Evolutionary conservation across 2,797 vertebrate species (phyloP).

Genomic region (Myiotriccus ornatus): DNA sequence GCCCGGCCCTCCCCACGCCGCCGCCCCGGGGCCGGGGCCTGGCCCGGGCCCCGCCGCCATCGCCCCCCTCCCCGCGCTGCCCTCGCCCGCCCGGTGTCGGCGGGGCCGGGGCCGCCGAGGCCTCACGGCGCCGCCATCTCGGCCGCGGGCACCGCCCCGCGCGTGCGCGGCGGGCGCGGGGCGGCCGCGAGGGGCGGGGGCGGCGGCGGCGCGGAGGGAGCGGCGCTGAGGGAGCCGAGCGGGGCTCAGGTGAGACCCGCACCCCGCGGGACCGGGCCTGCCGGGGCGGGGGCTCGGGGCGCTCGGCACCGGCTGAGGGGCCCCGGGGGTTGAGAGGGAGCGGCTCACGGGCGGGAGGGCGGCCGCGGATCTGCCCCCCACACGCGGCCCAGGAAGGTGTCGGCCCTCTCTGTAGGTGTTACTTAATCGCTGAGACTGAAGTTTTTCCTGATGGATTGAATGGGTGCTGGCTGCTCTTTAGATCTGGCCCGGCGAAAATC

Average conservation of each 20-base stretch:
- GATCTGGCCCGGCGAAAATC: not conserved
- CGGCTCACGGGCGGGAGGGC: too few species aligned
- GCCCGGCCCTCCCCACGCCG: slow-evolving; percentile 57
- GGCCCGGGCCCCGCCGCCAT: not conserved
- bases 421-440: rapidly evolving
- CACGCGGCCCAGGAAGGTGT: too few species aligned
- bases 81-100: not conserved
- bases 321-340: too few species aligned
- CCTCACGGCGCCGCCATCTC: not conserved
- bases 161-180: too few species aligned
- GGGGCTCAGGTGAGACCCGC: not conserved
- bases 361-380: not conserved
- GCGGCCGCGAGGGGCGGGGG: too few species aligned
- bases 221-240: not conserved
- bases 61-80: not conserved
- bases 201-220: not conserved
- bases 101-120: not conserved
- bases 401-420: not conserved
- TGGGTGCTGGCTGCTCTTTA: not conserved
- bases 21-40: slow-evolving; percentile 63
- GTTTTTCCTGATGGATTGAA: not conserved
- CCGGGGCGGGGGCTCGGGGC: too few species aligned
- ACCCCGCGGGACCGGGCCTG: too few species aligned
- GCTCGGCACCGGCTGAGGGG: too few species aligned
- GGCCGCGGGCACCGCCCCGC: too few species aligned